These are phyloP conservation scores for Andricus quercusramuli DNA, from an alignment of 2,888 invertebrate genomes.

Conservation along the genomic window DNA sequence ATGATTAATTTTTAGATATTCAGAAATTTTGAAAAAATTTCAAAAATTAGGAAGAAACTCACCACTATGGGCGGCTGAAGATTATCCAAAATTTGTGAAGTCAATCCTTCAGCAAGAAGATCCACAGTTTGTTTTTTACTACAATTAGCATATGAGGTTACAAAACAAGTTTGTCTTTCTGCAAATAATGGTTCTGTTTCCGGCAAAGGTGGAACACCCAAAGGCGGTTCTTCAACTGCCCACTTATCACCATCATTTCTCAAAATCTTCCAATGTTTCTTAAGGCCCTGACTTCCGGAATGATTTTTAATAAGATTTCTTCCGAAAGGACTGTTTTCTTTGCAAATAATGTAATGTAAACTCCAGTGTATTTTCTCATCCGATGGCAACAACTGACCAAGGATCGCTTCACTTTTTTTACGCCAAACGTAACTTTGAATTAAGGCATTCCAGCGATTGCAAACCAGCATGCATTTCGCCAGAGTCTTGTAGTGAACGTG, in stretches of 20 bases:
- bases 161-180: conserved; percentile 79
- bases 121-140: conserved; percentile 79
- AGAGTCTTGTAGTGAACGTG: conserved; percentile 76
- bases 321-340: conserved; percentile 75
- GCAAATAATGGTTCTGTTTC: conserved; percentile 74
- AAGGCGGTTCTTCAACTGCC: conserved; percentile 79
- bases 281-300: conserved; percentile 77
- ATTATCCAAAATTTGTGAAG: conserved; percentile 77
- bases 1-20: no score
- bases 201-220: conserved; percentile 78
- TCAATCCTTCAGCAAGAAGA: conserved; percentile 76
- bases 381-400: conserved; percentile 63
- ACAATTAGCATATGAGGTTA: conserved; percentile 80
- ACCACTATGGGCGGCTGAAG: conserved; percentile 80
- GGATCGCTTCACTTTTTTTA: conserved; percentile 71
- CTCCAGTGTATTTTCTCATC: conserved; percentile 75
- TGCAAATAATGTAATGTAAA: conserved; percentile 77
- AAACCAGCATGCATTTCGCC: conserved; percentile 78
- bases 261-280: conserved; percentile 76
- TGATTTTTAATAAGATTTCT: conserved; percentile 80
- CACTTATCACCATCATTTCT: conserved; percentile 78
- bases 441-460: conserved; percentile 79
- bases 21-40: no score
- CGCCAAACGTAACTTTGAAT: conserved; percentile 78
- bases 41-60: conserved; percentile 45